Percentiles rank a stretch among this genome's conserved stretches.
Evolutionary conservation across 2,797 vertebrate genomes (phyloP).

Genomic region (Alectoris magna): DNA sequence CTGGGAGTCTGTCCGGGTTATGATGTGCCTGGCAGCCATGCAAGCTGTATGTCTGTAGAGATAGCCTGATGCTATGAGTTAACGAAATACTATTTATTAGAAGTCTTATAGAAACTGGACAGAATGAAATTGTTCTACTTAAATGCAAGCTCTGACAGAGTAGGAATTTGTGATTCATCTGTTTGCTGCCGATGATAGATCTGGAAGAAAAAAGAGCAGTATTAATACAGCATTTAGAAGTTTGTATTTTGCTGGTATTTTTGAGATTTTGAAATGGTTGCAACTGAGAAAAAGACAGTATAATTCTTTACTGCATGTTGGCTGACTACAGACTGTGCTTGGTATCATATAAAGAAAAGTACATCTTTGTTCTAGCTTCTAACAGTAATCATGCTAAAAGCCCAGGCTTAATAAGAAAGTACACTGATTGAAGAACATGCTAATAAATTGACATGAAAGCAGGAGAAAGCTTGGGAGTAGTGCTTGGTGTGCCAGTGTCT

Average conservation of each 20-base stretch:
- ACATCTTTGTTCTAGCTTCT: not conserved
- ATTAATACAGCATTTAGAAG: not conserved
- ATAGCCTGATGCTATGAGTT: not conserved
- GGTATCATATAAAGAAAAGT: not conserved
- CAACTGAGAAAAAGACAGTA: not conserved
- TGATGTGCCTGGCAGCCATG: not conserved
- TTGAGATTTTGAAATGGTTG: not conserved
- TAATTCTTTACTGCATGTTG: not conserved
- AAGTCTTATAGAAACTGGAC: not conserved
- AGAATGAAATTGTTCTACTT: not conserved
- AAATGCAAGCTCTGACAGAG: not conserved
- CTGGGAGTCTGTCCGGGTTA: not conserved
- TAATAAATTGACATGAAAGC: not conserved
- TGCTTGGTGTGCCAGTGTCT: not conserved
- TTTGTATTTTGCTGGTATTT: not conserved
- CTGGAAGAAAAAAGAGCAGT: not conserved
- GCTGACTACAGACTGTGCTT: not conserved
- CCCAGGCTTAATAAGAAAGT: not conserved
- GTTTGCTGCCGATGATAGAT: not conserved
- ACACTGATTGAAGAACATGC: not conserved
- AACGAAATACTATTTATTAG: not conserved
- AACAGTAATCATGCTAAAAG: not conserved
- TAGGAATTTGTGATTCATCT: not conserved
- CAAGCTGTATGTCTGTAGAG: not conserved
- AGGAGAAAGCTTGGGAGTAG: not conserved